Conservation (phyloP, 2,888 invertebrate genomes). For the Lithophane semibrunnea region DNA sequence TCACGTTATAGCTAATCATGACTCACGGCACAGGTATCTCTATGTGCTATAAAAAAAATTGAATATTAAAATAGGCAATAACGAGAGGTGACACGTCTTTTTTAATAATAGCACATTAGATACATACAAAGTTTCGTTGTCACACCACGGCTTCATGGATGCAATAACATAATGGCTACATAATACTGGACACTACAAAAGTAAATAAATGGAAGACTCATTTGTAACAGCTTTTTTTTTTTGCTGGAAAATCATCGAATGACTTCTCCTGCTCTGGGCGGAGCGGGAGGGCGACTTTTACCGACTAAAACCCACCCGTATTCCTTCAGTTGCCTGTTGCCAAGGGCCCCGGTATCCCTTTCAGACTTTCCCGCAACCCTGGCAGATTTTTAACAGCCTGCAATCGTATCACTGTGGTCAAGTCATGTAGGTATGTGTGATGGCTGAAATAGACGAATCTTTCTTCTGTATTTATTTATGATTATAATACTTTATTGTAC, state of each 20-base stretch:
- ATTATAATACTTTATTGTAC: too few species aligned
- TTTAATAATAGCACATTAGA: slow-evolving; percentile 50
- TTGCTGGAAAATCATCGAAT: too few species aligned
- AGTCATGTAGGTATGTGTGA: neutral
- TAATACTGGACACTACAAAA: neutral
- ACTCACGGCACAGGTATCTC: slow-evolving; percentile 22
- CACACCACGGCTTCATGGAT: slow-evolving; percentile 33
- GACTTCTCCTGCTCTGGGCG: too few species aligned
- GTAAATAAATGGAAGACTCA: slow-evolving; percentile 4
- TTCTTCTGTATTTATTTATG: neutral
- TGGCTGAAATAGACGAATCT: neutral
- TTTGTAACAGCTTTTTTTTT: neutral
- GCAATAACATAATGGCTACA: slow-evolving; percentile 32
- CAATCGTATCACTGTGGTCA: neutral
- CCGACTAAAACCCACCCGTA: too few species aligned
- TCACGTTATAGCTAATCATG: slow-evolving; percentile 24
- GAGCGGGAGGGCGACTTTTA: too few species aligned
- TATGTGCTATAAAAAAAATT: neutral
- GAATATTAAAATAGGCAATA: slow-evolving; percentile 45
- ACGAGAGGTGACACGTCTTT: slow-evolving; percentile 42
- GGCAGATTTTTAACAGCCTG: neutral
- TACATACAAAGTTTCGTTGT: slow-evolving; percentile 33
- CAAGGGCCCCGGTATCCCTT: too few species aligned
- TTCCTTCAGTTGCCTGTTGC: too few species aligned
- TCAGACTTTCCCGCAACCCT: too few species aligned